Evolutionary conservation across 2,797 vertebrate genomes (phyloP).

Genomic region (Sebastes taczanowskii): DNA sequence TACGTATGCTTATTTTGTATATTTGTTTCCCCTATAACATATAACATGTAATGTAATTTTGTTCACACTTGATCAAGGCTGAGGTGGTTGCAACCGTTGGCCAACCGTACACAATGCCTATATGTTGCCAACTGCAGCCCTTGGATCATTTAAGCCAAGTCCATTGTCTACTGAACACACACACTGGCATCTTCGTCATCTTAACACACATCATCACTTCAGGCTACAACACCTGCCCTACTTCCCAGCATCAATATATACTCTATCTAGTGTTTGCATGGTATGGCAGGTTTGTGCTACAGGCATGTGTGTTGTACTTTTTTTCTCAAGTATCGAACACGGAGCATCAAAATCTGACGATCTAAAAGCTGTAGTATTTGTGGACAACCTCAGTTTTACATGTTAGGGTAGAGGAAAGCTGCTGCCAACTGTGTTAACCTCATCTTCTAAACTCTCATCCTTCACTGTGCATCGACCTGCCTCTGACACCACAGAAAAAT

Average conservation of each 20-base stretch:
- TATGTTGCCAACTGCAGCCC: background rate
- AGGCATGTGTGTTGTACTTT: background rate
- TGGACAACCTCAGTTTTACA: background rate
- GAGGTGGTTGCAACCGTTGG: background rate
- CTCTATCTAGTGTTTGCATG: no score
- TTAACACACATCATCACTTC: background rate
- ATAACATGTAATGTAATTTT: background rate
- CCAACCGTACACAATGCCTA: background rate
- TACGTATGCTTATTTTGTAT: background rate
- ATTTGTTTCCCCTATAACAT: background rate
- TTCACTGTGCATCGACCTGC: background rate
- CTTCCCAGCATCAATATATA: background rate
- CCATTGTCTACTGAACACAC: background rate
- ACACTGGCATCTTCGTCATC: background rate
- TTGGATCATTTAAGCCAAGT: background rate
- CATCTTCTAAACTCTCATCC: background rate
- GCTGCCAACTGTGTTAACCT: background rate
- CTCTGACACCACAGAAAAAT: background rate
- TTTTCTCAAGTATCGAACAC: background rate
- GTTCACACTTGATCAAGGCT: background rate
- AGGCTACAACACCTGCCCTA: background rate
- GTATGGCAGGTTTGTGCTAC: background rate
- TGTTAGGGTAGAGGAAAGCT: background rate
- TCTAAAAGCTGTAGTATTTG: background rate
- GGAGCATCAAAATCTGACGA: background rate